These are phyloP conservation scores for Agonopterix subpropinquella DNA, from an alignment of 2,888 invertebrate genomes.

Conservation along the genomic window DNA sequence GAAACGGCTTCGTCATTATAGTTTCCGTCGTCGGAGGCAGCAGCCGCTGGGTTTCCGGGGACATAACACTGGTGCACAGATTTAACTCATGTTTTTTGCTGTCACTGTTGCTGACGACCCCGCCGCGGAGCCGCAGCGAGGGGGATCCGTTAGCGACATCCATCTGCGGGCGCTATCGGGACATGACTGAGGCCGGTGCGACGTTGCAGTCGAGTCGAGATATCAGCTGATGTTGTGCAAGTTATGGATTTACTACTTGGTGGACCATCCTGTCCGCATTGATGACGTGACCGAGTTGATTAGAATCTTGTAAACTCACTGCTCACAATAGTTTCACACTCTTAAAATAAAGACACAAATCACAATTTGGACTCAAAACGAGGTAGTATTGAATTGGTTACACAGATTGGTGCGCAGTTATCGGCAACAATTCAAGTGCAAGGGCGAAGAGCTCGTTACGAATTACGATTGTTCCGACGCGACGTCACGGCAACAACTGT, in stretches of 20 bases:
- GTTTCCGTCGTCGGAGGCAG: constrained; percentile 88
- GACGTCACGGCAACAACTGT: constrained; percentile 1
- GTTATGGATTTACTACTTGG: constrained; percentile 14
- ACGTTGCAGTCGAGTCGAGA: constrained; percentile 12
- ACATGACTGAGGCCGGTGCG: constrained; percentile 50
- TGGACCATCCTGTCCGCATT: background rate
- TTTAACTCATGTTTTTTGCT: constrained; percentile 71
- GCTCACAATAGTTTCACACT: no score
- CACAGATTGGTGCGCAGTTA: constrained; percentile 15
- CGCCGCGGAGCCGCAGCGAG: constrained; percentile 68
- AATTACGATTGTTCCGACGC: constrained; percentile 4
- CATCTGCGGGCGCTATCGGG: constrained; percentile 52
- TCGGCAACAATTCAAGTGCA: constrained; percentile 32
- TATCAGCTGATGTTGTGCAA: constrained; percentile 41
- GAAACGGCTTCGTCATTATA: constrained; percentile 92
- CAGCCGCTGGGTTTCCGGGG: constrained; percentile 79
- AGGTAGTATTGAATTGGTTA: background rate
- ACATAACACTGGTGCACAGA: constrained; percentile 83
- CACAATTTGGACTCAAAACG: no score
- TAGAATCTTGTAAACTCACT: no score
- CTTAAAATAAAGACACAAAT: no score
- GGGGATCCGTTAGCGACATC: constrained; percentile 59
- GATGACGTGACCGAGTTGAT: background rate
- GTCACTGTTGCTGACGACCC: constrained; percentile 47
- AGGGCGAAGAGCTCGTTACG: constrained; percentile 19